Evolutionary conservation across 2,113 vertebrate species (phyloP).

Genomic region (Pristiophorus japonicus): DNA sequence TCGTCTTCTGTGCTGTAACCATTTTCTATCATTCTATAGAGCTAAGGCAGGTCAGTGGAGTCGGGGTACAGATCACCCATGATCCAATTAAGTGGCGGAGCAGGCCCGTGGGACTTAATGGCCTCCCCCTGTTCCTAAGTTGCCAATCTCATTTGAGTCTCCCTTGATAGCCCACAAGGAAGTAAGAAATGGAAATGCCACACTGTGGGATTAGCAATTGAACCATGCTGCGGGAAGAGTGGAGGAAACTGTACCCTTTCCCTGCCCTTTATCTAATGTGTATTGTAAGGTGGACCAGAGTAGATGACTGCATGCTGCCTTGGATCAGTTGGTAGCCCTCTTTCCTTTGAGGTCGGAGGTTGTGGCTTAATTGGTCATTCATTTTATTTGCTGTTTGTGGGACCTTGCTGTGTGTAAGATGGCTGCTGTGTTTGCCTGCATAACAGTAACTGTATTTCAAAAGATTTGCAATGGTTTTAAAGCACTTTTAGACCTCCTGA

Average conservation of each 20-base stretch:
- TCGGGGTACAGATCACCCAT: too few species aligned
- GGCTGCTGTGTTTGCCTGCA: background rate
- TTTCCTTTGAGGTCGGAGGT: too few species aligned
- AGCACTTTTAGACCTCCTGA: background rate
- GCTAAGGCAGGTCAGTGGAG: background rate
- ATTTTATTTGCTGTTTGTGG: too few species aligned
- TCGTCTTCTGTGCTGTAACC: too few species aligned
- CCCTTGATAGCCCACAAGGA: background rate
- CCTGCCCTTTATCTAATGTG: background rate
- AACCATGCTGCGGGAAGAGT: background rate
- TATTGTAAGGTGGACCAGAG: background rate
- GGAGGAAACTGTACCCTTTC: background rate
- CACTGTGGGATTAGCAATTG: background rate
- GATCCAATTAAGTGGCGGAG: too few species aligned
- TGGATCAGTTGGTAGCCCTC: background rate
- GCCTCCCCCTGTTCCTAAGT: background rate
- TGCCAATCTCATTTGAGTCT: background rate
- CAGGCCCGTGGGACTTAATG: too few species aligned
- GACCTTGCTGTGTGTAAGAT: background rate
- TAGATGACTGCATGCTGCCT: background rate
- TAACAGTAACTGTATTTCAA: background rate
- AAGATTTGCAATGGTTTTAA: background rate
- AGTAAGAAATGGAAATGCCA: background rate
- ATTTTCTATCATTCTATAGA: too few species aligned
- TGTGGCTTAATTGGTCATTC: too few species aligned